A percentile compares a stretch with the other conserved stretches of the same genome.
Conservation (phyloP, 2,888 invertebrate species). For the Liopterus haemorrhoidalis region DNA sequence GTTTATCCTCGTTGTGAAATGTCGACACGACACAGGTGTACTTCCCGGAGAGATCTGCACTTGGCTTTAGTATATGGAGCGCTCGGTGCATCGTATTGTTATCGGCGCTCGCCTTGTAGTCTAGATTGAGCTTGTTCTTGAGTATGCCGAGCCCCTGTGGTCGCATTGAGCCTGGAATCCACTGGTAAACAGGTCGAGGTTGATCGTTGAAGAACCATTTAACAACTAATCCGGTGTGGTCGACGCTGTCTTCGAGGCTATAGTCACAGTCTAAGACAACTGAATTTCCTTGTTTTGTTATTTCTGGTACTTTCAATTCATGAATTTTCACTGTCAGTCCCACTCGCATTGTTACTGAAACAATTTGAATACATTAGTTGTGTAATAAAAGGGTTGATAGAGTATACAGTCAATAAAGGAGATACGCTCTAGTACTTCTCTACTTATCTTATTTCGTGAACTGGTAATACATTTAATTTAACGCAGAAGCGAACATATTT, state of each 20-base stretch:
- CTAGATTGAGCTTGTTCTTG: conserved; percentile 42
- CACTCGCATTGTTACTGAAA: conserved; percentile 13
- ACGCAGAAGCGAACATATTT: too few relatives aligned
- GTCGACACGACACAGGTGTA: conserved; percentile 66
- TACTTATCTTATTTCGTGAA: too few relatives aligned
- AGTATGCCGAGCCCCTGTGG: conserved; percentile 44
- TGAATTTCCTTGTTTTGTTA: conserved; percentile 44
- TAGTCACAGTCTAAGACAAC: conserved; percentile 55
- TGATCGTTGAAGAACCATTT: conserved; percentile 53
- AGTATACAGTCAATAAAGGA: too few relatives aligned
- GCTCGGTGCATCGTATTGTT: conserved; percentile 57
- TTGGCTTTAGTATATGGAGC: conserved; percentile 59
- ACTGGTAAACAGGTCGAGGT: conserved; percentile 51
- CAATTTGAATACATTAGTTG: too few relatives aligned
- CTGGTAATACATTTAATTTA: too few relatives aligned
- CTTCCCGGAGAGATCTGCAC: conserved; percentile 61
- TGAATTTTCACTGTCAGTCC: conserved; percentile 38
- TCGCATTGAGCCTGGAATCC: conserved; percentile 49
- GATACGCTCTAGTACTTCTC: too few relatives aligned
- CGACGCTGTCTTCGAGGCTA: conserved; percentile 40
- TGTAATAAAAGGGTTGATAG: too few relatives aligned
- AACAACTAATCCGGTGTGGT: conserved; percentile 49
- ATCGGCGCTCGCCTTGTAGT: conserved; percentile 46
- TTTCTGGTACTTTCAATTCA: conserved; percentile 43
- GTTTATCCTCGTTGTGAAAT: conserved; percentile 56